Evolutionary conservation across 1,140 invertebrate species (phyloP), one percentile per base, ranked within the genome.

Genomic region (Anastatus disparis): DNA sequence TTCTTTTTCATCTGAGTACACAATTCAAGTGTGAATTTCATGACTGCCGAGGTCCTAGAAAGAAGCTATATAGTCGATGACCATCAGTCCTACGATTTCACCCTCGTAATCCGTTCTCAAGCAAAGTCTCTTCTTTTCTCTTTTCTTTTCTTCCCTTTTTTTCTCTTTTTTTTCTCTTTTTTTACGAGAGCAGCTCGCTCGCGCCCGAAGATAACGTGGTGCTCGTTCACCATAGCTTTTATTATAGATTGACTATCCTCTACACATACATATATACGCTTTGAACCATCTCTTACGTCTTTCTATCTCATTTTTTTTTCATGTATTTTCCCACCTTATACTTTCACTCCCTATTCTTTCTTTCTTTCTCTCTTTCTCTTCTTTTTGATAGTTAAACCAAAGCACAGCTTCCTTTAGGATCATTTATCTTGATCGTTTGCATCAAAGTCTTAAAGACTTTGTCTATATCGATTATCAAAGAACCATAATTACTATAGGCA

Each of bases 51-150:
- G 26, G 6, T 10, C 29, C n/a, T n/a, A n/a, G n/a, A n/a, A n/a
- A n/a, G n/a, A 4, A 3, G 42, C 46, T 29, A 56, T 74, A 75
- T 74, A 72, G 48, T 52, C 50, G 70, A 65, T 70, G 73, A 73
- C 73, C 74, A 79, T 82, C 75, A 72, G 70, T 76, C 64, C 59
- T 76, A 75, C 79, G 79, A 84, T 84, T 84, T 84, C 82, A 80
- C 79, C 82, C 82, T 78, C 81, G 78, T 84, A 84, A 84, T 85
- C 82, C 79, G 79, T 83, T 84, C 83, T 85, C 84, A 80, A 84
- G 80, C 79, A 81, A 79, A 76, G 75, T 80, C 76, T 70, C 71
- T 76, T 81, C 75, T 72, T 59, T 68, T 84, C 82, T 83, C 80
- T 77, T 78, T 80, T 81, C 76, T 78, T 76, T 83, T 82, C 83